Base-by-base conservation (phyloP, 2,888 invertebrate species). In the Metellina segmentata region DNA sequence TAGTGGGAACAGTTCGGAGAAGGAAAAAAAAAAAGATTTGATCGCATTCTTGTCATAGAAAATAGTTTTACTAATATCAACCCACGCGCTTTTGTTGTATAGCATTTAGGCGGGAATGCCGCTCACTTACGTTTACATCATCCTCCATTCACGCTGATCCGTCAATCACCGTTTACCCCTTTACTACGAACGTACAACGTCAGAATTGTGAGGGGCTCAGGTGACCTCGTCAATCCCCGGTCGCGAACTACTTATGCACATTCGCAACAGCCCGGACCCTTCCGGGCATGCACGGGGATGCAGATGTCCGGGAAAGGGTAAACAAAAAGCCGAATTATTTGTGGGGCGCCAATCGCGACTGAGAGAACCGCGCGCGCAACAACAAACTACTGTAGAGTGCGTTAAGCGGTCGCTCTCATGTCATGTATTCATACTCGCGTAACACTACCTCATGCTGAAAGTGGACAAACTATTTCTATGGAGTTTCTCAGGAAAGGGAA, bases 401-500 rank as follows among this genome's bases (percentile, higher is more conserved):
- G 91, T 61, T 48, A 91, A 81, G 83, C 85, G 91, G 91, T 81
- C 82, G 71, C 75, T 79, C 78, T 53, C 91, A 71, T 82, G 91
- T 91, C 87, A 89, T 92, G 92, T 92, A 89, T 92, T 82, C 92
- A 49, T 92, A 72, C 92, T 82, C 92, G 79, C 83, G 20, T 19
- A 85, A 86, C 86, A 83, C 77, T 82, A 91, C 82, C 83, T 89
- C 85, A 88, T 89, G 92, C 87, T 89, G 90, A 82, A 86, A 90
- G 87, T 92, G 90, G 85, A 89, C 83, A 91, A 91, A 92, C 90
- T 92, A 90, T 91, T 93, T 92, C 86, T 93, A 87, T 87, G 92
- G 87, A 92, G 90, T 88, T 90, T 96, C 96, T 96, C 96, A 96
- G 96, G 97, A 96, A 96, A 96, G 96, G 96, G 96, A 96, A 96